Evolutionary conservation across 1,140 invertebrate species (phyloP), one percentile per base, ranked within the genome.

Genomic region (Drosophila eugracilis): DNA sequence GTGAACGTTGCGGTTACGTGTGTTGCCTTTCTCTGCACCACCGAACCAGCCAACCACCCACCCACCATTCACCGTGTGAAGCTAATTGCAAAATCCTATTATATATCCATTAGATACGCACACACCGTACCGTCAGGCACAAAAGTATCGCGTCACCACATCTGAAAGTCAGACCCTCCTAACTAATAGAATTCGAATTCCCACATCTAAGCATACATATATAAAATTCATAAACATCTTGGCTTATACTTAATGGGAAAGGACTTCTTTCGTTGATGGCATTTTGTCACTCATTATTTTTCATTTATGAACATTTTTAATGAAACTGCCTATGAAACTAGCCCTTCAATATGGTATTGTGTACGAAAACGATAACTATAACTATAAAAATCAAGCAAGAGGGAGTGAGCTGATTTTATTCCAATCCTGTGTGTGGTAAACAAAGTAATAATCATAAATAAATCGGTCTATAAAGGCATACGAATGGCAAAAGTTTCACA

Each of bases 11-110:
- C 78, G 78, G 74, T 83, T 83, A 78, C 74, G 78, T 83, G 78
- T 75, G 75, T 54, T 77, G 58, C 32, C 48, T 78, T 62, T 53
- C 54, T 28, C 28, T 37, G 30, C 28, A 7, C 12, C 52, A 44
- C 54, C 37, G 26, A 17, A 41, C 24, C 48, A 45, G 36, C 15
- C 10, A 21, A 5, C 39, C 45, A 28, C 19, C 15, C 42, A 19
- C 30, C n/a, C 47, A 53, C 32, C 53, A 52, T 37, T 60, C 62
- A 30, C 53, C 41, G 50, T 48, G 48, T 50, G 45, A 66, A 52
- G 69, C 79, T 84, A 90, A 90, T 88, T 89, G 84, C 76, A 79
- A 89, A 89, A 88, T 88, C 79, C 83, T 89, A 88, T 89, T 88
- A 89, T 89, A 76, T 88, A 84, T 89, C 83, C 85, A 88, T 89